These are phyloP conservation scores for Trissoscelio sp. DNA, from an alignment of 2,888 invertebrate species.

Conservation along the genomic window DNA sequence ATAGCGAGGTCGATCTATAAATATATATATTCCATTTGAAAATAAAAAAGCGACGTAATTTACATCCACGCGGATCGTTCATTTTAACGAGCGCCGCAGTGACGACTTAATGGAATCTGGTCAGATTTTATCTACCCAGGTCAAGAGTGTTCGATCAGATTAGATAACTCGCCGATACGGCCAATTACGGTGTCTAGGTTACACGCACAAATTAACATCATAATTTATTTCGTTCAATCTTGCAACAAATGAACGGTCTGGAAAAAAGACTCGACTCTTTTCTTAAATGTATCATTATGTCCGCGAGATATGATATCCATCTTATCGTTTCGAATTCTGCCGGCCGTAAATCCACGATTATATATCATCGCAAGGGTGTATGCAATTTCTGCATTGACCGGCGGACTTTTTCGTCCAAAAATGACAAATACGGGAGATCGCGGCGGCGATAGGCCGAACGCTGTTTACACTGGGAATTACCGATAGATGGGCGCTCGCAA, in stretches of 20 bases:
- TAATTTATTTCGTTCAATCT: constrained; percentile 25
- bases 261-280: constrained; percentile 3
- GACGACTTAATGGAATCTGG: constrained; percentile 54
- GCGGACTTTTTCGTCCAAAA: constrained; percentile 33
- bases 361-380: not conserved
- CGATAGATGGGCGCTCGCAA: constrained; percentile 44
- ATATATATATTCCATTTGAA: too few relatives aligned
- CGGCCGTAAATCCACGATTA: not conserved
- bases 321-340: not conserved
- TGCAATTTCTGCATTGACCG: not conserved
- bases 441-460: not conserved
- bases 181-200: constrained; percentile 32
- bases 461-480: constrained; percentile 64
- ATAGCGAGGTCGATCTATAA: too few relatives aligned
- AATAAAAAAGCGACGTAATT: constrained; percentile 12
- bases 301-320: constrained; percentile 19
- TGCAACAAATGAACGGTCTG: too few relatives aligned
- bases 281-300: constrained; percentile 13
- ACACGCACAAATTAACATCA: constrained; percentile 23
- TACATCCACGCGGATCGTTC: constrained; percentile 14
- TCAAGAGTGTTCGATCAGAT: constrained; percentile 39
- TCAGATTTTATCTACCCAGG: constrained; percentile 50
- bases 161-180: constrained; percentile 33
- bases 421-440: constrained; percentile 53
- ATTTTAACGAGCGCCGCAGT: constrained; percentile 11